phyloP scores from a whole-genome alignment of 1,140 invertebrate genomes.

The Cryptotermes secundus region DNA sequence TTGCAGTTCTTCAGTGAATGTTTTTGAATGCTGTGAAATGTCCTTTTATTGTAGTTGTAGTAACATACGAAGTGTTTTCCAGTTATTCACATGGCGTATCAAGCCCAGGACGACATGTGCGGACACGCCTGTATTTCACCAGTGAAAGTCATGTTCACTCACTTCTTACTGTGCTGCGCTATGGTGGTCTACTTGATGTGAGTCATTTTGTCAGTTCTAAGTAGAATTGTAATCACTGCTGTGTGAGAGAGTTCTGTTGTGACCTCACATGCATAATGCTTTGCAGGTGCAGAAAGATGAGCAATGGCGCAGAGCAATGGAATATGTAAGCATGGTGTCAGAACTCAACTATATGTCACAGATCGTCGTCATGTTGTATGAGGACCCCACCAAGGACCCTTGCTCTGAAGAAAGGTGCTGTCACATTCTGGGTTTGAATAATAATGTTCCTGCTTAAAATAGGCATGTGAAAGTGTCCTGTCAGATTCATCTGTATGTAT shows the following conservation, averaged over 20 bases:
- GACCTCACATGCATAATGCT: neutral
- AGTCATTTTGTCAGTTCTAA: conserved; percentile 42
- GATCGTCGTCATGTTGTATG: conserved; percentile 98
- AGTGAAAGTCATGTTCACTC: conserved; percentile 99
- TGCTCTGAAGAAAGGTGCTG: conserved; percentile 77
- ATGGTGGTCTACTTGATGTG: conserved; percentile 89
- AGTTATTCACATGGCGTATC: conserved; percentile 97
- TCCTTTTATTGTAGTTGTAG: no score
- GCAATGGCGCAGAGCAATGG: conserved; percentile 98
- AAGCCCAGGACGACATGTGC: conserved; percentile 94
- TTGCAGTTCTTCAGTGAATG: no score
- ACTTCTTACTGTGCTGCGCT: conserved; percentile 90
- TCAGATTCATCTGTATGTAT: no score
- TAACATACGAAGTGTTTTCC: conserved; percentile 37
- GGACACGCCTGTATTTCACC: conserved; percentile 97
- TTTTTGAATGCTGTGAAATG: no score
- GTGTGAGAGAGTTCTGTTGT: neutral
- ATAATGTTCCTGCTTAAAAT: conserved; percentile 23
- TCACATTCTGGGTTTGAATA: neutral
- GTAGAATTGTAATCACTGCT: neutral
- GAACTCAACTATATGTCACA: conserved; percentile 99
- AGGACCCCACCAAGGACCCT: conserved; percentile 95
- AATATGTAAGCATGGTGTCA: conserved; percentile 95
- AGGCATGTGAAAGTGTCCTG: no score
- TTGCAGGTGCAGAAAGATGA: conserved; percentile 82